A percentile compares a stretch with the other conserved stretches of the same genome.
Evolutionary conservation across 2,888 invertebrate species (phyloP).

Genomic region (Catocala fraxini): DNA sequence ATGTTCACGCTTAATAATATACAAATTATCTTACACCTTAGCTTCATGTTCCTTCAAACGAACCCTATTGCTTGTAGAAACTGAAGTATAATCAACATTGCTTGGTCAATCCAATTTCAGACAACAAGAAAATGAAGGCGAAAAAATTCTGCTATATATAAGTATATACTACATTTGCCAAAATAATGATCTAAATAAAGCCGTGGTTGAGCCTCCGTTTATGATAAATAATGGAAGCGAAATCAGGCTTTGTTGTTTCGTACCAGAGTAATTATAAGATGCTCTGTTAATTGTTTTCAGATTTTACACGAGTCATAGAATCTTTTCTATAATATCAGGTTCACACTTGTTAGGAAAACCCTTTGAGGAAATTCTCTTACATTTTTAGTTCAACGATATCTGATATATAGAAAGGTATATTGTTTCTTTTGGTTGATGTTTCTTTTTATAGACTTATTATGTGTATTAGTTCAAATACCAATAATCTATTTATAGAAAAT

Average conservation of each 20-base stretch:
- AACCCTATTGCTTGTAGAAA: too few relatives aligned
- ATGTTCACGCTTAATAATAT: too few relatives aligned
- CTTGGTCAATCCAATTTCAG: too few relatives aligned
- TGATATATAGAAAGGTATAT: background rate
- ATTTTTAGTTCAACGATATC: slow-evolving; percentile 20
- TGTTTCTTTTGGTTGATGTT: background rate
- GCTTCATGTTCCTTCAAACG: too few relatives aligned
- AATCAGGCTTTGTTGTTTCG: slow-evolving; percentile 11
- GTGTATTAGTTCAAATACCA: background rate
- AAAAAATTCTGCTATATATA: too few relatives aligned
- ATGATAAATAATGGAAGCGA: slow-evolving; percentile 15
- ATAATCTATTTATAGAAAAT: too few relatives aligned
- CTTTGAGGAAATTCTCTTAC: background rate
- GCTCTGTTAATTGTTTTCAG: slow-evolving; percentile 15
- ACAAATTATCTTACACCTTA: too few relatives aligned
- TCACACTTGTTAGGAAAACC: slow-evolving; percentile 16
- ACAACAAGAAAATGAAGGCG: too few relatives aligned
- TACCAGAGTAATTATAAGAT: slow-evolving; percentile 21
- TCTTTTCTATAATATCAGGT: slow-evolving; percentile 9
- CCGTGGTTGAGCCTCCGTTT: slow-evolving; percentile 2
- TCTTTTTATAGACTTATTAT: background rate
- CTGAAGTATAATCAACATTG: too few relatives aligned
- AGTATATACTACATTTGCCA: too few relatives aligned
- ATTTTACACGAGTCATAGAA: slow-evolving; percentile 1
- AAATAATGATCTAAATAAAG: too few relatives aligned